Evolutionary conservation across 92 coral and sea anemone species (phyloP).

Genomic region (Epizoanthus stellaris): DNA sequence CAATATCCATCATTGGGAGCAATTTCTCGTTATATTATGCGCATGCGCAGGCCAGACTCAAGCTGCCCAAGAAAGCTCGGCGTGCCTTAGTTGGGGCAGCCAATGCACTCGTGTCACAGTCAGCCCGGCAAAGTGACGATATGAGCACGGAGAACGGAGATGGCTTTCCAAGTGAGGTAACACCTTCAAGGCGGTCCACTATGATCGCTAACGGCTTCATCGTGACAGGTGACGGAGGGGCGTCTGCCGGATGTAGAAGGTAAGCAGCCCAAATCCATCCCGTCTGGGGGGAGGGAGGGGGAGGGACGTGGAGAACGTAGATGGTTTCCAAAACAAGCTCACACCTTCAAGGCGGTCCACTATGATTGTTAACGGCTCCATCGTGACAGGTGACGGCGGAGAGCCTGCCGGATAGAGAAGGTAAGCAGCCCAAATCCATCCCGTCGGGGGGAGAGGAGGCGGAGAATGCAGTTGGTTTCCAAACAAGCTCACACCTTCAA

Average conservation of each 20-base stretch:
- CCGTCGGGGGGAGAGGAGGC: no score
- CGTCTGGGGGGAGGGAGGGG: no score
- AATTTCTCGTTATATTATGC: constrained; percentile 97
- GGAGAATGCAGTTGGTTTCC: constrained; percentile 50
- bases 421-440: not conserved
- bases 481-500: constrained; percentile 16
- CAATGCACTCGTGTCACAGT: constrained; percentile 73
- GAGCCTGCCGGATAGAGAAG: constrained; percentile 16
- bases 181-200: constrained; percentile 44
- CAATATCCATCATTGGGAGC: constrained; percentile 96
- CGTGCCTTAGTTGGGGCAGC: constrained; percentile 83
- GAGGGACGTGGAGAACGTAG: constrained; percentile 37
- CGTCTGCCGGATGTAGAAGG: constrained; percentile 21
- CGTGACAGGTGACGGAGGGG: constrained; percentile 2
- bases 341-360: constrained; percentile 46
- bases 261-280: not conserved
- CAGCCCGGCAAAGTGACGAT: constrained; percentile 82
- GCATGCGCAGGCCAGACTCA: constrained; percentile 98
- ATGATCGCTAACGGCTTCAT: constrained; percentile 34
- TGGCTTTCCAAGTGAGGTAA: constrained; percentile 32
- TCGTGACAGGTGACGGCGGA: constrained; percentile 4
- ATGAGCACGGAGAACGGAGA: constrained; percentile 57
- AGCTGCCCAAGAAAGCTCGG: constrained; percentile 94
- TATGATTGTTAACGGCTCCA: constrained; percentile 33
- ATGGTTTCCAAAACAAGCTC: constrained; percentile 27